Percentiles rank a stretch among this genome's conserved stretches.
Evolutionary conservation across 2,797 vertebrate genomes (phyloP).

Genomic region (Gorsachius magnificus): DNA sequence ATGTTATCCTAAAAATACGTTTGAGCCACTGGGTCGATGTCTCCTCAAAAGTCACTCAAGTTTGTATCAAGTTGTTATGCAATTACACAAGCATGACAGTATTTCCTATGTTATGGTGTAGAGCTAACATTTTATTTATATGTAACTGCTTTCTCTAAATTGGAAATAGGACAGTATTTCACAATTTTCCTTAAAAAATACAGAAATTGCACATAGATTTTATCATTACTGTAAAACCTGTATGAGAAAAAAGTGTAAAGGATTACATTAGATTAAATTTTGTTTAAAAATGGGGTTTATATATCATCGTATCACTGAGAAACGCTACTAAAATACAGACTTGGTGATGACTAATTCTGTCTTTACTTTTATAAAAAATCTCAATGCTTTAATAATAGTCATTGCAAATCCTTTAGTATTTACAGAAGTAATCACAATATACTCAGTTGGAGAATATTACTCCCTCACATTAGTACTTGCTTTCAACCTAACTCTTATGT

Average conservation of each 20-base stretch:
- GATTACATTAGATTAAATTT: neutral
- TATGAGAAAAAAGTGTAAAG: neutral
- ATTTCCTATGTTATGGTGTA: neutral
- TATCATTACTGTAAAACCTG: neutral
- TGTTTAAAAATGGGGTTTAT: neutral
- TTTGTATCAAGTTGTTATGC: neutral
- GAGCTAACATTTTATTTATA: neutral
- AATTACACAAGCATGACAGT: neutral
- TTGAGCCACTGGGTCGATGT: neutral
- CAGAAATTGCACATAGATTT: neutral
- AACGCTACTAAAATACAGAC: neutral
- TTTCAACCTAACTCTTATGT: neutral
- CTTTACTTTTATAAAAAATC: neutral
- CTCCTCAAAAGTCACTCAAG: neutral
- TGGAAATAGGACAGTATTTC: neutral
- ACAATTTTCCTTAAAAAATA: neutral
- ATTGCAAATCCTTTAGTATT: neutral
- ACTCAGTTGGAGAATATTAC: neutral
- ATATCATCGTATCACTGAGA: neutral
- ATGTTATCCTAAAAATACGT: neutral
- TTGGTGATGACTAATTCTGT: neutral
- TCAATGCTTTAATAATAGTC: neutral
- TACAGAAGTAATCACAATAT: neutral
- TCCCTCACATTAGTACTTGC: neutral
- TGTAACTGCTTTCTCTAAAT: neutral